These are phyloP conservation scores for Hozukius guyotensis DNA, from an alignment of 2,797 vertebrate genomes.

Conservation along the genomic window DNA sequence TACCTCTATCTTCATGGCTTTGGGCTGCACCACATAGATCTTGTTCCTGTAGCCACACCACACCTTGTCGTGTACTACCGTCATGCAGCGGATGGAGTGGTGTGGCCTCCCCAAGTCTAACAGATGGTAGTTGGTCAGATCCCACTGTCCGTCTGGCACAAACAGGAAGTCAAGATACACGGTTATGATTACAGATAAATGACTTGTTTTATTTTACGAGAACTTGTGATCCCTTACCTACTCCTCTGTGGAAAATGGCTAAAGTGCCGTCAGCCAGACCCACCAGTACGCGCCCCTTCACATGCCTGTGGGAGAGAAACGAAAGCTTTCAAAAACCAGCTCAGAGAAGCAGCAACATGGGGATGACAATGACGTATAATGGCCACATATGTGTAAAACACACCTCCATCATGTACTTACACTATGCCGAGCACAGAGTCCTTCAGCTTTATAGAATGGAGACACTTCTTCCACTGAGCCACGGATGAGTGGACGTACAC, in stretches of 20 bases:
- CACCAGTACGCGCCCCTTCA: slow-evolving; percentile 96
- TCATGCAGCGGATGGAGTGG: slow-evolving; percentile 97
- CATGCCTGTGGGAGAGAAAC: slow-evolving; percentile 85
- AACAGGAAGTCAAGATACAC: background rate
- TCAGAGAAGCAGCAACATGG: background rate
- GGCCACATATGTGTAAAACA: background rate
- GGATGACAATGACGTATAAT: background rate
- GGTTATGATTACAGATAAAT: background rate
- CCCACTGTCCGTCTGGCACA: slow-evolving; percentile 95
- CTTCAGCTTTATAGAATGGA: slow-evolving; percentile 97
- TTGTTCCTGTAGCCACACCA: slow-evolving; percentile 99
- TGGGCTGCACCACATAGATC: slow-evolving; percentile 96
- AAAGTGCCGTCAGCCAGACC: slow-evolving; percentile 95
- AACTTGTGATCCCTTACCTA: slow-evolving; percentile 82
- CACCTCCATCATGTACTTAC: slow-evolving; percentile 82
- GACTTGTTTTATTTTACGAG: background rate
- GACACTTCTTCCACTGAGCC: slow-evolving; percentile 97
- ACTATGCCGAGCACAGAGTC: slow-evolving; percentile 97
- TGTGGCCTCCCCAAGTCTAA: slow-evolving; percentile 92
- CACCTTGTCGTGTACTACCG: slow-evolving; percentile 96
- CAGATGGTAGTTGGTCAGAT: slow-evolving; percentile 96
- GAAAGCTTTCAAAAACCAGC: background rate
- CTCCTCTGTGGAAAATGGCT: slow-evolving; percentile 96
- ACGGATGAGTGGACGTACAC: slow-evolving; percentile 97
- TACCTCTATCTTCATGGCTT: slow-evolving; percentile 98